Conservation (phyloP, 2,113 vertebrate genomes). For the Sander vitreus region DNA sequence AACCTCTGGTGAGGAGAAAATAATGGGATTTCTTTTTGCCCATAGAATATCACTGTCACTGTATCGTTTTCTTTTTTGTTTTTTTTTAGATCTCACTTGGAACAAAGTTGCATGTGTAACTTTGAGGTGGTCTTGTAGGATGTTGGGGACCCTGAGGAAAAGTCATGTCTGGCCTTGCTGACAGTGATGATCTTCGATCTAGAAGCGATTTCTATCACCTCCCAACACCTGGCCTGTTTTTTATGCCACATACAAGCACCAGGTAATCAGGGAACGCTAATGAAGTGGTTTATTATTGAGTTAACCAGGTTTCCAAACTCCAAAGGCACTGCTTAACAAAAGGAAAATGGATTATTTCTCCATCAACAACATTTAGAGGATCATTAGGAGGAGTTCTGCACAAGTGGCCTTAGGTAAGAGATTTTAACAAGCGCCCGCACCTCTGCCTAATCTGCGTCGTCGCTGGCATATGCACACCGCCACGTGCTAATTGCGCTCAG, state of each 20-base stretch:
- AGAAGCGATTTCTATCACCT: background rate
- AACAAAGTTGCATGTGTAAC: constrained; percentile 15
- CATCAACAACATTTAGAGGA: constrained; percentile 96
- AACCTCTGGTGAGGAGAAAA: constrained; percentile 63
- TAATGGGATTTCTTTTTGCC: constrained; percentile 55
- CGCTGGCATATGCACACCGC: constrained; percentile 93
- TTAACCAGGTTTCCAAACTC: constrained; percentile 91
- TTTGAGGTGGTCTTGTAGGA: constrained; percentile 13
- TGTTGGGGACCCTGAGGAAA: background rate
- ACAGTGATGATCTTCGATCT: background rate
- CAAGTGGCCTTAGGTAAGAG: constrained; percentile 93
- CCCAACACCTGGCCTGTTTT: constrained; percentile 11
- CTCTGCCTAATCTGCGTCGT: constrained; percentile 92
- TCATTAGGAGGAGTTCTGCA: constrained; percentile 94
- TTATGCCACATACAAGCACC: constrained; percentile 46
- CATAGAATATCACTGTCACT: constrained; percentile 39
- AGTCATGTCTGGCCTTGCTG: background rate
- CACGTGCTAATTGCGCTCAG: constrained; percentile 97
- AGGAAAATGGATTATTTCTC: constrained; percentile 95
- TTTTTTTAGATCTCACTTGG: constrained; percentile 36
- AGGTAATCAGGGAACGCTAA: constrained; percentile 81
- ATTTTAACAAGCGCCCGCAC: constrained; percentile 91
- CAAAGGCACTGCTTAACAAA: constrained; percentile 91
- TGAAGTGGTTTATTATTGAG: constrained; percentile 89
- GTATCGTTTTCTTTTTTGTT: background rate